Evolutionary conservation across 2,113 vertebrate species (phyloP).

Genomic region (Actinemys pallida): DNA sequence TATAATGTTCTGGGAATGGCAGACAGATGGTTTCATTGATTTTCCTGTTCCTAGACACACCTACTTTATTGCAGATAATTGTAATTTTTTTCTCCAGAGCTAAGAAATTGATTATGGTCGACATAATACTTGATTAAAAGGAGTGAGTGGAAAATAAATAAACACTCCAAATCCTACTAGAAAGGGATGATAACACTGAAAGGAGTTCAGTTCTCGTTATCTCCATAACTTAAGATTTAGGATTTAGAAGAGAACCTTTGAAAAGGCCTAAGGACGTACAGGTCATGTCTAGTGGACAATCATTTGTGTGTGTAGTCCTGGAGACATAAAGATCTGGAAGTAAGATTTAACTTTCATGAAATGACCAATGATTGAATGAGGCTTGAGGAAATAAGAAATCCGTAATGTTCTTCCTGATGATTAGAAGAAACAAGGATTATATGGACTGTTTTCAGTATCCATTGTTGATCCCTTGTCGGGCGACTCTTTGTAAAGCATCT

Average conservation of each 20-base stretch:
- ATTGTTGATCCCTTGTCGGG: neutral
- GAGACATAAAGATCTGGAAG: neutral
- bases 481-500: neutral
- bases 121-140: conserved; percentile 69
- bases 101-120: conserved; percentile 67
- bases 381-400: neutral
- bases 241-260: neutral
- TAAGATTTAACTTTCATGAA: conserved; percentile 11
- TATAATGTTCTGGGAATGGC: conserved; percentile 79
- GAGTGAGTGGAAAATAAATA: conserved; percentile 43
- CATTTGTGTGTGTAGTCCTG: neutral
- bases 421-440: neutral
- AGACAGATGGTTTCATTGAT: conserved; percentile 79
- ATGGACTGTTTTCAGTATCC: neutral
- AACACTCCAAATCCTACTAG: conserved; percentile 11
- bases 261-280: conserved; percentile 9
- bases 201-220: conserved; percentile 30
- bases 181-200: neutral
- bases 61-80: conserved; percentile 75
- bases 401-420: neutral
- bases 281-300: neutral
- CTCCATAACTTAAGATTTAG: conserved; percentile 9
- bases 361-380: neutral
- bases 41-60: conserved; percentile 73
- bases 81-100: conserved; percentile 63